These are phyloP conservation scores for Polyommatus iphigenia DNA, from an alignment of 2,888 invertebrate genomes.

Conservation along the genomic window DNA sequence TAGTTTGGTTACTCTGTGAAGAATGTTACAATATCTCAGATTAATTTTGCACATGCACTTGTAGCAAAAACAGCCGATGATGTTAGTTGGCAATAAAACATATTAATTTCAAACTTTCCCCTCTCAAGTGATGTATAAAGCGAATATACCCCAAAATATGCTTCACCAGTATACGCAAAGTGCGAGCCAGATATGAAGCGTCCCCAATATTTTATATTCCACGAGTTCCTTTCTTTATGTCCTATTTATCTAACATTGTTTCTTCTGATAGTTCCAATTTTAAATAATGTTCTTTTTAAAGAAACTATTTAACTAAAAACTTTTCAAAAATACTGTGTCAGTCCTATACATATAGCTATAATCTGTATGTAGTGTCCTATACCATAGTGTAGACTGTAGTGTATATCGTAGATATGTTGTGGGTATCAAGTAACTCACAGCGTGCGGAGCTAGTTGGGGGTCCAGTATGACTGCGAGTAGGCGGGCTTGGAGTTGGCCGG, in stretches of 20 bases:
- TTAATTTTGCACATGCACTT: conserved; percentile 17
- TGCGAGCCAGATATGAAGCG: background rate
- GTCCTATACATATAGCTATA: background rate
- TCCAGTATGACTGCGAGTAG: conserved; percentile 83
- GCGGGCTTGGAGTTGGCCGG: conserved; percentile 81
- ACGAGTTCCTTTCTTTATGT: background rate
- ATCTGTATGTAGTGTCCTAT: no score
- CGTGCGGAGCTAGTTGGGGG: conserved; percentile 74
- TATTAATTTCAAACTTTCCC: background rate
- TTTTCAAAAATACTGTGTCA: background rate
- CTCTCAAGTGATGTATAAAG: background rate
- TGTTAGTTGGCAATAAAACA: conserved; percentile 14
- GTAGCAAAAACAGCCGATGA: conserved; percentile 9
- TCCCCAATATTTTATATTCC: background rate
- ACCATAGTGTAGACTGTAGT: background rate
- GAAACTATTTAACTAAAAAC: no score
- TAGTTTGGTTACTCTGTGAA: conserved; percentile 13
- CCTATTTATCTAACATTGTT: background rate
- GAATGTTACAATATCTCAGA: background rate
- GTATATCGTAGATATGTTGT: background rate
- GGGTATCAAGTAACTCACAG: conserved; percentile 4
- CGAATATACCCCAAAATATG: conserved; percentile 1
- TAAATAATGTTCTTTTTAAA: background rate
- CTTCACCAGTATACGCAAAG: background rate
- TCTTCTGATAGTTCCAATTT: background rate